These are phyloP conservation scores for Eptatretus burgeri DNA, from an alignment of 2,113 vertebrate species.

Conservation along the genomic window DNA sequence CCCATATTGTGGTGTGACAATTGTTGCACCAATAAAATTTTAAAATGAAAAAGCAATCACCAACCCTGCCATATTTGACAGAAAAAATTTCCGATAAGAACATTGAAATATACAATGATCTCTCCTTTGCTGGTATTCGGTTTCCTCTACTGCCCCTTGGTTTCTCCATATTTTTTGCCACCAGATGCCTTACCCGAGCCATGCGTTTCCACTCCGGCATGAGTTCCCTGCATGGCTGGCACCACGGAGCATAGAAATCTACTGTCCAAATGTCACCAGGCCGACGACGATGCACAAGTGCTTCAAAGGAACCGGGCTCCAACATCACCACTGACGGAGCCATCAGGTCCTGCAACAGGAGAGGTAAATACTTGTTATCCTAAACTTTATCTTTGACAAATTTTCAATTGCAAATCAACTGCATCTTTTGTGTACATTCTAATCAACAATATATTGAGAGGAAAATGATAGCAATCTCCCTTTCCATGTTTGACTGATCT, in stretches of 20 bases:
- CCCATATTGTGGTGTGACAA: no score
- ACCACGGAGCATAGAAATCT: constrained; percentile 90
- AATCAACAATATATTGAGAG: no score
- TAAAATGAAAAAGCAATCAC: no score
- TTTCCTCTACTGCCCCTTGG: not conserved
- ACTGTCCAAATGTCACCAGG: constrained; percentile 44
- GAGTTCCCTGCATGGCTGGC: constrained; percentile 68
- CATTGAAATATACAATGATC: no score
- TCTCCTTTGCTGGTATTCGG: not conserved
- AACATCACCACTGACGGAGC: constrained; percentile 44
- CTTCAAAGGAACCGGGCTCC: constrained; percentile 36
- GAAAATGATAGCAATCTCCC: no score
- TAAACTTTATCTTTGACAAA: no score
- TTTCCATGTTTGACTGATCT: no score
- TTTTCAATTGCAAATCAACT: no score
- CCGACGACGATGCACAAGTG: constrained; percentile 30
- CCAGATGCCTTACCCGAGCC: constrained; percentile 34
- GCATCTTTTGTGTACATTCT: no score
- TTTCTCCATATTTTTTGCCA: not conserved
- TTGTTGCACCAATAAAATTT: no score
- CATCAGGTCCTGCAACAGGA: constrained; percentile 41
- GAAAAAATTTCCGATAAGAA: no score
- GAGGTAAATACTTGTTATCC: not conserved
- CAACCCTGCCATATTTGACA: no score
- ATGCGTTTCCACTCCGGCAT: constrained; percentile 87